Percentiles rank a stretch among this genome's conserved stretches.
phyloP scores from a whole-genome alignment of 1,140 invertebrate species.

The Protaetia brevitarsis region DNA sequence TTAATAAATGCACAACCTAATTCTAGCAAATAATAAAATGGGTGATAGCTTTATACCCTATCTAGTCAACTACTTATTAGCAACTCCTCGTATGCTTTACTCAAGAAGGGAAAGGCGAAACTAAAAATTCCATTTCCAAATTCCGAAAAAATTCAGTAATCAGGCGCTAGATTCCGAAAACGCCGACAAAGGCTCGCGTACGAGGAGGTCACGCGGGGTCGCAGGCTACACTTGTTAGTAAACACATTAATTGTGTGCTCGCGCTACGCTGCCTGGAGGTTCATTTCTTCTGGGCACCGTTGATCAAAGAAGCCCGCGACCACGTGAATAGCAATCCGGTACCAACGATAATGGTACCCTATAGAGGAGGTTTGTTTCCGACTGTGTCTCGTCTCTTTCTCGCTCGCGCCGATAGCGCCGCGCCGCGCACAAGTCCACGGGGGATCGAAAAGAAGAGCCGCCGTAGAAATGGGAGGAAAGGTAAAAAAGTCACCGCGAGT shows the following conservation, averaged over 20 bases:
- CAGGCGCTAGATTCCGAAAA: too few relatives aligned
- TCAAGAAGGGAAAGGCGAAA: too few relatives aligned
- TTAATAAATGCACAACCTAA: too few relatives aligned
- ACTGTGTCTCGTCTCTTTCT: conserved; percentile 1
- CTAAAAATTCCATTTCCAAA: too few relatives aligned
- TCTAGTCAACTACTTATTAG: too few relatives aligned
- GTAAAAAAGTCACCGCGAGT: background rate
- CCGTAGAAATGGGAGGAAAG: background rate
- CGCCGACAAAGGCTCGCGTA: background rate
- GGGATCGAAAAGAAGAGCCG: background rate
- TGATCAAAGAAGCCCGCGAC: conserved; percentile 14
- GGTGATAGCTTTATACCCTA: too few relatives aligned
- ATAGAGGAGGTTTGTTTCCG: conserved; percentile 7
- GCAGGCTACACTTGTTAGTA: conserved; percentile 10
- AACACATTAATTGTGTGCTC: conserved; percentile 18
- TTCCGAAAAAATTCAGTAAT: too few relatives aligned
- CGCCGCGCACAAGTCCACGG: background rate
- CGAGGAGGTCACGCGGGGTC: conserved; percentile 10
- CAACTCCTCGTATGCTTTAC: too few relatives aligned
- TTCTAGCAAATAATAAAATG: too few relatives aligned
- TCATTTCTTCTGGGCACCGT: conserved; percentile 13
- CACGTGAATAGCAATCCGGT: conserved; percentile 17
- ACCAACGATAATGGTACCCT: background rate
- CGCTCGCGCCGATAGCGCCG: background rate
- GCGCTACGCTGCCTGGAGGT: conserved; percentile 8